A percentile compares a stretch with the other conserved stretches of the same genome.
Evolutionary conservation across 1,140 invertebrate species (phyloP).

Genomic region (Belonocnema kinseyi): DNA sequence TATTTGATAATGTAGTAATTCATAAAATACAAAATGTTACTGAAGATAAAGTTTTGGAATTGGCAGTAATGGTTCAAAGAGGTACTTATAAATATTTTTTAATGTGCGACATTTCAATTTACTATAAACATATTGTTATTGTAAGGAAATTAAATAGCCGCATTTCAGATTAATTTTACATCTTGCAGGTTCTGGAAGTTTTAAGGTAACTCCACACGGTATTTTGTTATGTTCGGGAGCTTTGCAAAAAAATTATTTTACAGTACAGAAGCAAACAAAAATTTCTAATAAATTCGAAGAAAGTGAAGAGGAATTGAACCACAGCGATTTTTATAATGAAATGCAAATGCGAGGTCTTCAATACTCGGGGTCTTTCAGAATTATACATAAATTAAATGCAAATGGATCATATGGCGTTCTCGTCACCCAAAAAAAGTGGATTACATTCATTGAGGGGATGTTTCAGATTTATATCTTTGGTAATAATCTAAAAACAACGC

Average conservation of each 20-base stretch:
- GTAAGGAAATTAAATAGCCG: no score
- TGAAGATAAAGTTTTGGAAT: constrained; percentile 80
- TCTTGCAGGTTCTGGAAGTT: constrained; percentile 45
- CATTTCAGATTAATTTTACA: not conserved
- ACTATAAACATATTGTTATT: no score
- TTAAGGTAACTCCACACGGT: constrained; percentile 81
- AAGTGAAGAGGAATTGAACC: constrained; percentile 65
- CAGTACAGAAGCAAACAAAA: not conserved
- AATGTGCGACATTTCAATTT: no score
- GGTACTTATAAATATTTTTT: constrained; percentile 65
- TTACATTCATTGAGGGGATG: constrained; percentile 92
- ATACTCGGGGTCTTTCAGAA: constrained; percentile 86
- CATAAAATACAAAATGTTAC: constrained; percentile 85
- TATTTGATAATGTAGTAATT: constrained; percentile 90
- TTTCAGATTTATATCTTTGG: constrained; percentile 88
- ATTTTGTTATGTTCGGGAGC: constrained; percentile 48
- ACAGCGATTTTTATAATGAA: constrained; percentile 93
- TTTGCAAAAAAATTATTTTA: not conserved
- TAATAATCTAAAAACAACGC: constrained; percentile 81
- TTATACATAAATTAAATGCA: constrained; percentile 75
- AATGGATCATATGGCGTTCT: constrained; percentile 73
- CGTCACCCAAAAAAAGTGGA: constrained; percentile 87
- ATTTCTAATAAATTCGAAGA: not conserved
- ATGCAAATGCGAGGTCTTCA: constrained; percentile 91
- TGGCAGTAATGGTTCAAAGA: constrained; percentile 87